Percentiles rank a stretch among this genome's conserved stretches.
phyloP scores from a whole-genome alignment of 2,888 invertebrate genomes.

The Epirrhoe alternata region DNA sequence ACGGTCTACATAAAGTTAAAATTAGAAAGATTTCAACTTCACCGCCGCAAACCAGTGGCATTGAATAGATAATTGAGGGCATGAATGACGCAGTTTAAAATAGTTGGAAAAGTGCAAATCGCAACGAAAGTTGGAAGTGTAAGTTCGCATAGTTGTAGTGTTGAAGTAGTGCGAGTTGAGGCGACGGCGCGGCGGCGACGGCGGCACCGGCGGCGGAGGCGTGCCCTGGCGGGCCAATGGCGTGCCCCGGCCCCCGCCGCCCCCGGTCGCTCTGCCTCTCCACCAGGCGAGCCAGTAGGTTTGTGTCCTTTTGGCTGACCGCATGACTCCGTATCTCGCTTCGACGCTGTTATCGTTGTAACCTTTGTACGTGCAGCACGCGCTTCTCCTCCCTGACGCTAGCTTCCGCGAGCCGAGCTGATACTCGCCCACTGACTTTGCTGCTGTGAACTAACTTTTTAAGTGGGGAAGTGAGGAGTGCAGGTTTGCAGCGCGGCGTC shows the following conservation, averaged over 20 bases:
- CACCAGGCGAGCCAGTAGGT: conserved; percentile 83
- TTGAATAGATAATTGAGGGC: conserved; percentile 47
- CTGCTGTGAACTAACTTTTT: conserved; percentile 71
- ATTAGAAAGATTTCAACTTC: conserved; percentile 36
- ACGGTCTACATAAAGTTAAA: conserved; percentile 15
- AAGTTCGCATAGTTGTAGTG: conserved; percentile 63
- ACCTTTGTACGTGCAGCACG: conserved; percentile 78
- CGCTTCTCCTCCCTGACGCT: conserved; percentile 74
- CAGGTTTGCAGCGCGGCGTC: conserved; percentile 69
- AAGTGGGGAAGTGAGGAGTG: conserved; percentile 71
- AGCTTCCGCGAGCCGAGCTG: conserved; percentile 75
- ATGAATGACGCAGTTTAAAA: conserved; percentile 48
- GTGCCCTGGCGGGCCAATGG: conserved; percentile 81
- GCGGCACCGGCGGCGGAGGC: conserved; percentile 72
- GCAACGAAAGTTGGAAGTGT: conserved; percentile 56
- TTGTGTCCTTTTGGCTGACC: conserved; percentile 86
- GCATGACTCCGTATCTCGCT: conserved; percentile 86
- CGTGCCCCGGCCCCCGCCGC: conserved; percentile 74
- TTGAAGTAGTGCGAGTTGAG: conserved; percentile 55
- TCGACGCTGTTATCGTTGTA: conserved; percentile 83
- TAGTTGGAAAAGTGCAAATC: conserved; percentile 60
- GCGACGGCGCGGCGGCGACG: conserved; percentile 61
- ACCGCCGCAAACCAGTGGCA: conserved; percentile 37
- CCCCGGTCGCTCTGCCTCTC: conserved; percentile 68
- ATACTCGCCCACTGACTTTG: conserved; percentile 49